Base-by-base conservation (phyloP, 2,797 vertebrate species). In the Toxotes lorentzi region DNA sequence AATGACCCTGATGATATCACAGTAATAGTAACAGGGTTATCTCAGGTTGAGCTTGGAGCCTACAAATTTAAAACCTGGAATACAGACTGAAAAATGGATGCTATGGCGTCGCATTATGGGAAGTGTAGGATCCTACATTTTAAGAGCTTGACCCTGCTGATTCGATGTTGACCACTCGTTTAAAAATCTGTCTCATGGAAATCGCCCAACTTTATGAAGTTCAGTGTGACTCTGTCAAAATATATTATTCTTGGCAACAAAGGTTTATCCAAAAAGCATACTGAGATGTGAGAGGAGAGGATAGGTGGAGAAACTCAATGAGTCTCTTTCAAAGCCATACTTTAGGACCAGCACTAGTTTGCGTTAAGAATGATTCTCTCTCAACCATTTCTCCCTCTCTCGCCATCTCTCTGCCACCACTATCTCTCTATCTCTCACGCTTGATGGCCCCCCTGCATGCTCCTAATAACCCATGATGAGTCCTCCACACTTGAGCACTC, bases 381-480 rank as follows among this genome's bases (percentile, higher is more conserved):
- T 58, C 59, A 70, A 73, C 72, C 72, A 69, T 80, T 65, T 47
- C 19, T 47, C 21, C 69, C 59, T 67, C 56, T 63, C 47, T 73
- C 70, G 83, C 63, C 27, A 57, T 81, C 77, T 81, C 66, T 79
- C 60, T 82, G 45, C 72, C 32, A 13, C 51, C 61, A 66, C 69
- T 74, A 61, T 89, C 69, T 75, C 76, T 86, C 75, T 68, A 61
- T 88, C 83, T 86, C 87, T 79, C 78, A 79, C 14, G 77, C 84
- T 88, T 91, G 81, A 91, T 88, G 81, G 87, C 61, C 88, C 92
- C 92, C 87, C 94, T 91, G 90, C 92, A 91, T 82, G 86, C 90
- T 92, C 91, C 91, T 96, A 95, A 96, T 95, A 95, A 93, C 90
- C 92, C 93, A 94, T 94, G 94, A 95, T 96, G 93, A 95, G 93